Evolutionary conservation across 1,140 invertebrate genomes (phyloP).

Genomic region (Halyomorpha halys): DNA sequence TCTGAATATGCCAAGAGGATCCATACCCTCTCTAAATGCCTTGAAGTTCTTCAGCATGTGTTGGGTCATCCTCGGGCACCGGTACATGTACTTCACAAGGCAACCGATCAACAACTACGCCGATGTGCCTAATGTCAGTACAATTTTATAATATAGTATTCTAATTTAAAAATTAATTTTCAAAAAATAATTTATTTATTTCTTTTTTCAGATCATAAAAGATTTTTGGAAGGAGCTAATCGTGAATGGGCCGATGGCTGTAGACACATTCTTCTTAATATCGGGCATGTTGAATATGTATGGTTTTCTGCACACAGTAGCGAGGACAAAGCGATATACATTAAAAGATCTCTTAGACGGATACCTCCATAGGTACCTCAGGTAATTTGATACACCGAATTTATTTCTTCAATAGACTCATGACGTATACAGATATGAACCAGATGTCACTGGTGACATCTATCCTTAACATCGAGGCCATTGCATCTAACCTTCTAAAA

Average conservation of each 20-base stretch:
- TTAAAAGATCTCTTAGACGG: slow-evolving; percentile 5
- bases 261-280: slow-evolving; percentile 32
- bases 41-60: slow-evolving; percentile 42
- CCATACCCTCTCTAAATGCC: slow-evolving; percentile 41
- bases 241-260: slow-evolving; percentile 26
- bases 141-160: too few relatives aligned
- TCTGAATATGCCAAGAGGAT: slow-evolving; percentile 31
- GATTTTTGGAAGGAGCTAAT: too few relatives aligned
- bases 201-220: too few relatives aligned
- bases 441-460: too few relatives aligned
- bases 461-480: too few relatives aligned
- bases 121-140: slow-evolving; percentile 29
- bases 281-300: slow-evolving; percentile 31
- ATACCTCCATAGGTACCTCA: slow-evolving; percentile 27
- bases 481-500: too few relatives aligned
- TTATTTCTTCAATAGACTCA: too few relatives aligned
- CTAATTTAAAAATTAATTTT: too few relatives aligned
- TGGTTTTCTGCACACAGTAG: slow-evolving; percentile 21
- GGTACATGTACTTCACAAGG: slow-evolving; percentile 30
- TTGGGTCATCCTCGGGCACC: slow-evolving; percentile 44
- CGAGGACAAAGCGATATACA: slow-evolving; percentile 16
- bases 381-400: too few relatives aligned
- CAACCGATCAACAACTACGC: slow-evolving; percentile 31
- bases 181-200: too few relatives aligned
- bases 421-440: too few relatives aligned